phyloP scores from a whole-genome alignment of 2,797 vertebrate species.

The Leontocebus nigricollis region DNA sequence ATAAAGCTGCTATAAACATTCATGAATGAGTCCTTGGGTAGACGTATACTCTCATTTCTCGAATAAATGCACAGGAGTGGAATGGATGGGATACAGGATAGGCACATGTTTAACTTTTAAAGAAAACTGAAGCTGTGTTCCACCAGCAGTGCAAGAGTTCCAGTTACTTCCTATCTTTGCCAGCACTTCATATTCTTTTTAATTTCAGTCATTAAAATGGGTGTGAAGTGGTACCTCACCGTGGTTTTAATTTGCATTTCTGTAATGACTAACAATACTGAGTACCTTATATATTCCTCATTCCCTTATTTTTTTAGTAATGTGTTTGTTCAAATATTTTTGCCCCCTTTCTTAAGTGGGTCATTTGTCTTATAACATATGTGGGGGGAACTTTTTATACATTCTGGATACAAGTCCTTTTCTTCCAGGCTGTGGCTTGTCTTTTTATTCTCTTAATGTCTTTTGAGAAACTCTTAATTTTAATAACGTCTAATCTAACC shows the following conservation, averaged over 20 bases:
- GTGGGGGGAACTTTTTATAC: background rate
- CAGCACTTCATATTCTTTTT: background rate
- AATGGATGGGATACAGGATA: background rate
- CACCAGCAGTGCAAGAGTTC: background rate
- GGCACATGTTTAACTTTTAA: background rate
- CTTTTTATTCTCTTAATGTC: background rate
- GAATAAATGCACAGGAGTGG: background rate
- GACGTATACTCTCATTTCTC: background rate
- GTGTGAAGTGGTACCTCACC: background rate
- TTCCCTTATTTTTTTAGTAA: background rate
- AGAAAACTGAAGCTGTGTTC: background rate
- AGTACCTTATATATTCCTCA: background rate
- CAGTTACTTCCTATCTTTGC: background rate
- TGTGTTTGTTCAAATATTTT: background rate
- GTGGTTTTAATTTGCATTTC: slow-evolving; percentile 28
- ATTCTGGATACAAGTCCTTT: background rate
- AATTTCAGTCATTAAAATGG: background rate
- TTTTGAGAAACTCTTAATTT: slow-evolving; percentile 24
- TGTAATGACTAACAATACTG: background rate
- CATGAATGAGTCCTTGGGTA: background rate
- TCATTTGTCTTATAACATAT: background rate
- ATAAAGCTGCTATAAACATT: background rate
- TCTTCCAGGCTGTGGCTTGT: background rate
- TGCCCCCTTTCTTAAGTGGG: background rate
- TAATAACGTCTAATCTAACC: background rate